A percentile compares a stretch with the other conserved stretches of the same genome.
Evolutionary conservation across 1,140 invertebrate species (phyloP).

Genomic region (Polypedilum pembai): DNA sequence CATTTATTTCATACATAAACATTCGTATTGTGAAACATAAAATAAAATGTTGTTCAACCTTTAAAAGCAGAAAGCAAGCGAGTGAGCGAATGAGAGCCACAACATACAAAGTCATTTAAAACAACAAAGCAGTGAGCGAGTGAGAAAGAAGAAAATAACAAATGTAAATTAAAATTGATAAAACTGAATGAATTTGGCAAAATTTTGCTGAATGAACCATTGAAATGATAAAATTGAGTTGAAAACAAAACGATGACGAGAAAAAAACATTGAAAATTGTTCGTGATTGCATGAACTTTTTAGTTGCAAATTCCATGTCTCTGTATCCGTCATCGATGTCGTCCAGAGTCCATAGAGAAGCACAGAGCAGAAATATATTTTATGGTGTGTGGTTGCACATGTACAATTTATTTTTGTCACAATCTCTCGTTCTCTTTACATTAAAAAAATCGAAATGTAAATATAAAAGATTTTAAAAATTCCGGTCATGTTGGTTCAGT

Average conservation of each 20-base stretch:
- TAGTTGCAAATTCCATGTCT: background rate
- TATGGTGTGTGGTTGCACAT: constrained; percentile 2
- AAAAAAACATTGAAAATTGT: background rate
- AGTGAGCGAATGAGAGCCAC: background rate
- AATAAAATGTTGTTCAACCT: constrained; percentile 12
- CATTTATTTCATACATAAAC: constrained; percentile 8
- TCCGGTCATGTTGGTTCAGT: constrained; percentile 24
- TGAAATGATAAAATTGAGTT: background rate
- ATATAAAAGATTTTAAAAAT: constrained; percentile 20
- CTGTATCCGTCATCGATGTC: background rate
- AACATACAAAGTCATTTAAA: background rate
- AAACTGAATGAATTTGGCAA: constrained; percentile 7
- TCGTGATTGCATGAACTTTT: background rate
- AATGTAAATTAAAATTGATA: constrained; percentile 27
- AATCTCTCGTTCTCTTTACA: background rate
- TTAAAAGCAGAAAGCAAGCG: background rate
- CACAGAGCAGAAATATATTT: background rate
- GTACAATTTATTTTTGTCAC: background rate
- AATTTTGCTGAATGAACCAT: constrained; percentile 21
- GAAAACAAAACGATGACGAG: background rate
- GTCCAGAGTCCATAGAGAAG: background rate
- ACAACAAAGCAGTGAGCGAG: too few relatives aligned
- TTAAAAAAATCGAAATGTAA: background rate
- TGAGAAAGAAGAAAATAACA: background rate
- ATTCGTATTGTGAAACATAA: constrained; percentile 14